Evolutionary conservation across 1,140 invertebrate genomes (phyloP), one percentile per base, ranked within the genome.

Genomic region (Panonychus citri): DNA sequence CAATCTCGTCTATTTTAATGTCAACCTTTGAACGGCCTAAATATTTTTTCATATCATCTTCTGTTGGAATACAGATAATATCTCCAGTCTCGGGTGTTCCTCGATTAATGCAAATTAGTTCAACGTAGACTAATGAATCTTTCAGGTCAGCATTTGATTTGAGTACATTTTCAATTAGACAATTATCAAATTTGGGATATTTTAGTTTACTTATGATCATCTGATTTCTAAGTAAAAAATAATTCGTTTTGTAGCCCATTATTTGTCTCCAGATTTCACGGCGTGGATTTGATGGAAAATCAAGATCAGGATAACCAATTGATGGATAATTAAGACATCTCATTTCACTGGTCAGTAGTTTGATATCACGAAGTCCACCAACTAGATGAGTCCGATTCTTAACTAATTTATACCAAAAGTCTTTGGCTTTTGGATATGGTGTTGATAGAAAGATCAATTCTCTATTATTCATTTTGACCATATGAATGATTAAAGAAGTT

Each of bases 311-410:
- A 27, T 56, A 60, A 4, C 59, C 59, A 52, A 55, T 19, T 15
- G n/a, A 19, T 24, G 55, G 59, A 46, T 42, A 58, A 15, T 54
- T 10, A 8, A 39, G 19, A 19, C 30, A 25, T 2, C 15, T 13
- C 7, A 27, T 26, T 17, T 60, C 43, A 13, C 49, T 25, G 34
- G 52, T 10, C 24, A 60, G 17, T 15, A 42, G 52, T 28, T 60
- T 21, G 13, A 60, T 34, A 43, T 60, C 59, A 25, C 53, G 19
- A 8, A 57, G 17, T 0, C 59, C 59, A 12, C 59, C 59, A 37
- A 59, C 59, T 30, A 55, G 25, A 42, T 60, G 59, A 19, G 27
- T 2, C 37, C 40, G 52, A 46, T 60, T 60, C 27, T 15, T 19
- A 21, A 26, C 54, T 10, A 60, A 27, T 28, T 34, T 27, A 25